Evolutionary conservation across 2,113 vertebrate genomes (phyloP), one percentile per base, ranked within the genome.

Genomic region (Peromyscus maniculatus): DNA sequence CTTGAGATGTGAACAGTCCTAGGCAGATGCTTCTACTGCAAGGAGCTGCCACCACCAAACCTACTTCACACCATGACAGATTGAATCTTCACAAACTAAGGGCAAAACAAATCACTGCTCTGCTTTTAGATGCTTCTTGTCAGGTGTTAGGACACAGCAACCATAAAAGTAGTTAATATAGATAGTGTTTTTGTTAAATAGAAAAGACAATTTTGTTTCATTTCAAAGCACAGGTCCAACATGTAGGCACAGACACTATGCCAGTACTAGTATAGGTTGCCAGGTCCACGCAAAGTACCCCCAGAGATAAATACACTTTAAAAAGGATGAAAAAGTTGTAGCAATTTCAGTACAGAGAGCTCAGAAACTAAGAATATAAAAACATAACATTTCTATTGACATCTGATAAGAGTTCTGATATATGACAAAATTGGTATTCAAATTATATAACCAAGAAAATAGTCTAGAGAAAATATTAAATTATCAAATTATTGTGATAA

Each of bases 301-400:
- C 69, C n/a, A 31, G 3, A 12, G 21, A 69, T 57, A 26, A 43
- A 49, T 43, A 62, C 75, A 80, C 66, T 92, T 77, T 64, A 17
- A 57, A 88, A 86, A 0, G 72, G 80, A 96, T 26, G 15, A n/a
- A 69, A 66, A 78, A 62, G 82, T 46, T 24, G 15, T 28, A 46
- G 39, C 16, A 74, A 52, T 62, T 80, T 36, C 66, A 8, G n/a
- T 55, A 16, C 21, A 79, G 1, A 46, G 11, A 86, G 52, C 31
- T 82, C 39, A 93, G 71, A 49, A 87, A 95, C 26, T 78, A 83
- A 88, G 36, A 75, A 77, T 87, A 72, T 87, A 89, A 93, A 90
- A 21, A 24, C 31, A 46, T 3, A 79, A 26, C 8, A 59, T 11
- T 67, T 69, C 59, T 66, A 19, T 52, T 93, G 55, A 82, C 26